phyloP scores from a whole-genome alignment of 2,113 vertebrate genomes.

The Sebastes schlegelii region DNA sequence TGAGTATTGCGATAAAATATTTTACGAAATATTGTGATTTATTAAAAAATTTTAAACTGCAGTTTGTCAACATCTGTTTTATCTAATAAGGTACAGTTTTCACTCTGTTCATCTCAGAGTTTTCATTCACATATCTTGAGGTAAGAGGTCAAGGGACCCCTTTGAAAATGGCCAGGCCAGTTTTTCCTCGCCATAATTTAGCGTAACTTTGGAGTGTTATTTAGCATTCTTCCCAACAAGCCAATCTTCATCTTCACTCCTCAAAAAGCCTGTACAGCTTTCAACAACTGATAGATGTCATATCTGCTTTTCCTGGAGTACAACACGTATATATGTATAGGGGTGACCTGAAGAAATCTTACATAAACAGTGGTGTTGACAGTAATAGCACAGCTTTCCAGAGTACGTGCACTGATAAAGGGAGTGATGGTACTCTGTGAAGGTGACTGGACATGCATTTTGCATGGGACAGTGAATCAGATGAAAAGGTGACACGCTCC shows the following conservation, averaged over 20 bases:
- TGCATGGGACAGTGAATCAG: not conserved
- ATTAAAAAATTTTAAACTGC: too few relatives aligned
- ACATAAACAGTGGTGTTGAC: constrained; percentile 75
- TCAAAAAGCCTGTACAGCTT: not conserved
- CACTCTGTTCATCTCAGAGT: too few relatives aligned
- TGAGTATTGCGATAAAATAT: too few relatives aligned
- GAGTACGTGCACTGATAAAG: constrained; percentile 34
- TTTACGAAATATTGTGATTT: too few relatives aligned
- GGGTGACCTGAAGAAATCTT: constrained; percentile 43
- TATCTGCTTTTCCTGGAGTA: constrained; percentile 27
- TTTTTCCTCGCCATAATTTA: too few relatives aligned
- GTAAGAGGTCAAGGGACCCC: too few relatives aligned
- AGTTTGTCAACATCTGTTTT: too few relatives aligned
- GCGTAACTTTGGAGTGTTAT: too few relatives aligned
- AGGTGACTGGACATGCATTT: constrained; percentile 53
- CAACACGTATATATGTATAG: not conserved
- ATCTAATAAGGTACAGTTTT: too few relatives aligned
- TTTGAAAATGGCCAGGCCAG: too few relatives aligned
- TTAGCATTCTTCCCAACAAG: too few relatives aligned
- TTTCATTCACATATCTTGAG: too few relatives aligned
- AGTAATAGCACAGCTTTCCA: constrained; percentile 67
- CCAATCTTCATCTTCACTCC: not conserved
- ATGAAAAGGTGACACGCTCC: not conserved
- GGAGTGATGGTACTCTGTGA: constrained; percentile 25
- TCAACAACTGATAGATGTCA: not conserved